Conservation (phyloP, 1,140 invertebrate species). For the Drosophila malerkotliana region DNA sequence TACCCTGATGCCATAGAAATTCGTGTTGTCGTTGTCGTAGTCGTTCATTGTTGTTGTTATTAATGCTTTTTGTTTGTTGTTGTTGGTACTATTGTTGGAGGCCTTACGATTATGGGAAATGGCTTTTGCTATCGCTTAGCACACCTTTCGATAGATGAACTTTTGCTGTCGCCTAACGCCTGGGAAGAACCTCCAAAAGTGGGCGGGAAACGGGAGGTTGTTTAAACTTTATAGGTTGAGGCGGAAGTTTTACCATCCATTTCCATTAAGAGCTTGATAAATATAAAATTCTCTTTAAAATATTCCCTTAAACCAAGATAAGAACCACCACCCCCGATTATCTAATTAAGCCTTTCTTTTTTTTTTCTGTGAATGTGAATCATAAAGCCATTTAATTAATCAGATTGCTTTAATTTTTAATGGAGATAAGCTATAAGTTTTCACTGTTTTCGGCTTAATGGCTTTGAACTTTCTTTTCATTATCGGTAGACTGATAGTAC, state of each 20-base stretch:
- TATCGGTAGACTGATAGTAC: too few species aligned
- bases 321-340: too few species aligned
- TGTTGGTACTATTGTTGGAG: constrained; percentile 15
- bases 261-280: too few species aligned
- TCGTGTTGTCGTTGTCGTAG: constrained; percentile 42
- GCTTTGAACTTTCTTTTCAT: too few species aligned
- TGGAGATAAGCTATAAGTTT: too few species aligned
- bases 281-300: too few species aligned
- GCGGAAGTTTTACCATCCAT: constrained; percentile 15
- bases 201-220: constrained; percentile 19
- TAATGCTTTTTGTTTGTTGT: constrained; percentile 11
- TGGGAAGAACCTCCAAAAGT: constrained; percentile 45
- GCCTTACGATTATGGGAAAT: constrained; percentile 61
- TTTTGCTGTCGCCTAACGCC: constrained; percentile 53
- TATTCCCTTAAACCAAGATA: too few species aligned
- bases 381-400: too few species aligned
- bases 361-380: too few species aligned
- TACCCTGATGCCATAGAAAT: constrained; percentile 63
- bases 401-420: too few species aligned
- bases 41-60: constrained; percentile 13
- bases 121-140: constrained; percentile 60
- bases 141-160: constrained; percentile 55
- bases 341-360: too few species aligned
- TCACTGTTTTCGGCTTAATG: too few species aligned
- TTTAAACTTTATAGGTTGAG: constrained; percentile 16